A percentile compares a stretch with the other conserved stretches of the same genome.
Conservation (phyloP, 2,113 vertebrate species). For the Trichechus manatus region DNA sequence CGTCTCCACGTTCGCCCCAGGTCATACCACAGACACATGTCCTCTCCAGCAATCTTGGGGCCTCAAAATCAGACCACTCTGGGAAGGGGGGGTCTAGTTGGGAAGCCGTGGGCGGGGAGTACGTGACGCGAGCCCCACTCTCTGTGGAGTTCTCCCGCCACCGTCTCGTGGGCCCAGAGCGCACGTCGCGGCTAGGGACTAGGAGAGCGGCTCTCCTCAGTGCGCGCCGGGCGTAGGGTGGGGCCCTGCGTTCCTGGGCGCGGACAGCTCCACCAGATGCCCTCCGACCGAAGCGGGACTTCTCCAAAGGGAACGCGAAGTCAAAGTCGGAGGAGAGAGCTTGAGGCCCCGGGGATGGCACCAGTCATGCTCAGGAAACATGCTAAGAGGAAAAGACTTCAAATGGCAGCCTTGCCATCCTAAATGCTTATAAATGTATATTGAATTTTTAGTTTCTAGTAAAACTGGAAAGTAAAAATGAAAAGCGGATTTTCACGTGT, state of each 20-base stretch:
- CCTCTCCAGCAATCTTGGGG: too few species aligned
- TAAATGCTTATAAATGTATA: not conserved
- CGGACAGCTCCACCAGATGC: not conserved
- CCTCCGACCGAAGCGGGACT: not conserved
- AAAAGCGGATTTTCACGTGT: not conserved
- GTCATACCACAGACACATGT: not conserved
- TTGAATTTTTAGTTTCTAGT: not conserved
- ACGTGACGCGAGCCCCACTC: rapidly evolving
- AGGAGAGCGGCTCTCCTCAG: not conserved
- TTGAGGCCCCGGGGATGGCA: not conserved
- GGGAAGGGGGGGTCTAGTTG: not conserved
- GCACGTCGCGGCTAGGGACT: not conserved
- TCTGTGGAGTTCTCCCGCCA: not conserved
- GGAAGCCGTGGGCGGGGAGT: not conserved
- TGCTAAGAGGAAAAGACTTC: not conserved
- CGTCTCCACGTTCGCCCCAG: not conserved
- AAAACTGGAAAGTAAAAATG: constrained; percentile 40
- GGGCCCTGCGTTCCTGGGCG: too few species aligned
- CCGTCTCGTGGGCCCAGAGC: not conserved
- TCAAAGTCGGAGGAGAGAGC: not conserved
- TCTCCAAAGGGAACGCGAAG: not conserved
- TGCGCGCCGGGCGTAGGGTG: not conserved
- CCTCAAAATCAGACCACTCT: not conserved
- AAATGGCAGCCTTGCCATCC: not conserved
- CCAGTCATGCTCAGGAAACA: not conserved